Evolutionary conservation across 2,888 invertebrate genomes (phyloP), one percentile per base, ranked within the genome.

Genomic region (Agrotis ipsilon): DNA sequence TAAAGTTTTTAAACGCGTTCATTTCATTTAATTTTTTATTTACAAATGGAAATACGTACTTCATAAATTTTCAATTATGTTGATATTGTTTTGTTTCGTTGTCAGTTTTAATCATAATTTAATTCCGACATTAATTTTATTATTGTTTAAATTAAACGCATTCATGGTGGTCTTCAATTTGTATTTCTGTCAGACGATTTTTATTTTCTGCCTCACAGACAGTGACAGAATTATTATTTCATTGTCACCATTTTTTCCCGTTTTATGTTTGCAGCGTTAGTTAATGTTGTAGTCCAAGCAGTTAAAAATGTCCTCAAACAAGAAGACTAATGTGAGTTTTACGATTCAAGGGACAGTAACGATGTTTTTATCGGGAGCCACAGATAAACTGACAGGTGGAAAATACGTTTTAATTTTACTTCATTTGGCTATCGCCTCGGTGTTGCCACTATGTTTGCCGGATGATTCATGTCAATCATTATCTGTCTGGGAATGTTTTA

Each of bases 361-460:
- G 83, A 73, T 58, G 60, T 67, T 80, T 80, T 82, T 82, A 84
- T 82, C 78, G 63, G 48, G 51, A 58, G 46, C n/a, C 68, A 67
- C 32, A 75, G 84, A 79, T 79, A 81, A 81, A 64, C 21, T 45
- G 69, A 78, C 81, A 84, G 84, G 82, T 84, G 71, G 54, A 68
- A 65, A 48, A 48, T 51, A 63, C 57, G 21, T 60, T 80, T 24
- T 55, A 58, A 66, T 68, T 63, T 69, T 32, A 67, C 61, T 64
- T 68, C 57, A 76, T 80, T 73, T 67, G 57, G 49, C 43, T 57
- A 68, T 66, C 68, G 16, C 27, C 11, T 27, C 21, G 11, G 48
- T 54, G 61, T 48, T 73, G 63, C 51, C 51, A 63, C 19, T 55
- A 24, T 24, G 62, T 79, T 68, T 62, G 63, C 64, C 11, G 63